Percentiles rank a stretch among this genome's conserved stretches.
Conservation (phyloP, 92 coral and sea anemone species). For the Epizoanthus scotinus region DNA sequence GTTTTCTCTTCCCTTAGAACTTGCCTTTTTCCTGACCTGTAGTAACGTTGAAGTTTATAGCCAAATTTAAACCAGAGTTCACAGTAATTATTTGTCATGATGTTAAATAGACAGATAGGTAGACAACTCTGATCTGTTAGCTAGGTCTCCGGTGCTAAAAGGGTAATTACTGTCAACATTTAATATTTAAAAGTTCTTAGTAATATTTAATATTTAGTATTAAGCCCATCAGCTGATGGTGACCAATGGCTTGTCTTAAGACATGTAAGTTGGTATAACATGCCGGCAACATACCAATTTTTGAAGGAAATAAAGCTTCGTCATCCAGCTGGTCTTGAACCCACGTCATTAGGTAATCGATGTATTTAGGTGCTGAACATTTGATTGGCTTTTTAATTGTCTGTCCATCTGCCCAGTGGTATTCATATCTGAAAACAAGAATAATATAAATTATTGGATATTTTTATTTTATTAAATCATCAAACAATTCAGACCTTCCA, state of each 20-base stretch:
- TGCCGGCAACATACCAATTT: conserved; percentile 71
- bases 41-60: too few species aligned
- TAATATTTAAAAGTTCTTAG: too few species aligned
- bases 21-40: too few species aligned
- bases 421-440: conserved; percentile 75
- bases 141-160: not conserved
- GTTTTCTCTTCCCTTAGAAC: too few species aligned
- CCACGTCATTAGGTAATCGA: conserved; percentile 98
- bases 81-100: too few species aligned
- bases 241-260: not conserved
- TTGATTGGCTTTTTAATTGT: conserved; percentile 95
- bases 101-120: too few species aligned
- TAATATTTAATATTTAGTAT: not conserved
- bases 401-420: conserved; percentile 99
- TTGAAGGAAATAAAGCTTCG: conserved; percentile 93
- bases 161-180: too few species aligned
- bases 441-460: not conserved
- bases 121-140: not conserved
- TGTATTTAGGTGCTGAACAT: conserved; percentile 97
- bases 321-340: conserved; percentile 98
- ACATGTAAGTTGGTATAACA: too few species aligned
- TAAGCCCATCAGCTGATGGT: not conserved
- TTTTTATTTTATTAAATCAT: not conserved
- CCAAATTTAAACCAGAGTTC: too few species aligned
- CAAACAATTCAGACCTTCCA: not conserved